These are phyloP conservation scores for Dreissena polymorpha DNA, from an alignment of 1,140 invertebrate species.

Conservation along the genomic window DNA sequence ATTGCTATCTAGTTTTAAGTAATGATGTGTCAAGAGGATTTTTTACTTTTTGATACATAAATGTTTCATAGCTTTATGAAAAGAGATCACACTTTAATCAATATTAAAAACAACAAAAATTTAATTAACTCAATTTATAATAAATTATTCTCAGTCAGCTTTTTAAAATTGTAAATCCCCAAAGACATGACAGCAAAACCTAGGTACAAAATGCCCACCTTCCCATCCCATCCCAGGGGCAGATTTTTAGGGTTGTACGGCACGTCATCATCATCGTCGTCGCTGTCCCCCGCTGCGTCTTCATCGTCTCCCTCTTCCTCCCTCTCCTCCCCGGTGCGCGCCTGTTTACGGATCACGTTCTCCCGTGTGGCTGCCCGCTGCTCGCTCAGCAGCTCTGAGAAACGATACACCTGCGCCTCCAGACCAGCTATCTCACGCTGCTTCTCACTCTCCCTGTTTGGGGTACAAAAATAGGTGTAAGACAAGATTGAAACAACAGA, in stretches of 20 bases:
- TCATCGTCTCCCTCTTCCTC: slow-evolving; percentile 84
- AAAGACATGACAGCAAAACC: no score
- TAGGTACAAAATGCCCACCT: slow-evolving; percentile 81
- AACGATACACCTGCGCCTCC: slow-evolving; percentile 93
- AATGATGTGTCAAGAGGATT: no score
- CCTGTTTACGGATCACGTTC: slow-evolving; percentile 99
- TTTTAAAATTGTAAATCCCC: no score
- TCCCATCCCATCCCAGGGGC: slow-evolving; percentile 99
- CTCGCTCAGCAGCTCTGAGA: slow-evolving; percentile 85
- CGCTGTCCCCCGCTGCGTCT: slow-evolving; percentile 89
- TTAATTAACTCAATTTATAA: no score
- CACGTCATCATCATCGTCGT: slow-evolving; percentile 93
- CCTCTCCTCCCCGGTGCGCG: slow-evolving; percentile 91
- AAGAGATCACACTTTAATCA: no score
- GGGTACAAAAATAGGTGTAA: no score
- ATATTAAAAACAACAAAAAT: no score
- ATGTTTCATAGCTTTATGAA: no score
- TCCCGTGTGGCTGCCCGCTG: slow-evolving; percentile 96
- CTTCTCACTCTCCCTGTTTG: slow-evolving; percentile 78
- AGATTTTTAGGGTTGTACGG: slow-evolving; percentile 99
- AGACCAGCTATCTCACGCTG: slow-evolving; percentile 86
- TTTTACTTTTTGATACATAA: no score
- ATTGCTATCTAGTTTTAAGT: no score
- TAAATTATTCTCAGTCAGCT: no score
- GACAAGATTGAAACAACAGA: no score